Percentiles rank a stretch among this genome's conserved stretches.
Evolutionary conservation across 2,888 invertebrate species (phyloP).

Genomic region (Drosophila acutilabella): DNA sequence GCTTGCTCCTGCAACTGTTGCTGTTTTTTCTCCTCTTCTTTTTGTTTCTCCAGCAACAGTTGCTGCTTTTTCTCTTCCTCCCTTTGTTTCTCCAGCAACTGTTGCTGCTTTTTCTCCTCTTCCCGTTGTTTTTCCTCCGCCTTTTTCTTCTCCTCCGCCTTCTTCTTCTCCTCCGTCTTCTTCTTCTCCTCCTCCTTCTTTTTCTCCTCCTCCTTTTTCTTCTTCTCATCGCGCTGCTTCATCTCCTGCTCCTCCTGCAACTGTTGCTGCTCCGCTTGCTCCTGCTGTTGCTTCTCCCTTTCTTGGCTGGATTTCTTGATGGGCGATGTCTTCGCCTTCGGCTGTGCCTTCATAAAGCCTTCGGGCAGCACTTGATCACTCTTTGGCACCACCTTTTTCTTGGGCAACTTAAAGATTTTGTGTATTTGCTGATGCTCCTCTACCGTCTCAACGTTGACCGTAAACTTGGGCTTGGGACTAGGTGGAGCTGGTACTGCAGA

Average conservation of each 20-base stretch:
- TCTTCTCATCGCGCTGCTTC: not conserved
- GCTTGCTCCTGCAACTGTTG: not conserved
- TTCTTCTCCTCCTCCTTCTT: not conserved
- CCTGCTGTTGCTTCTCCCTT: not conserved
- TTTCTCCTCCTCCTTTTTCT: not conserved
- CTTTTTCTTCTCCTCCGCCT: not conserved
- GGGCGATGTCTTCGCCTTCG: conserved; percentile 74
- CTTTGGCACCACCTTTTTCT: conserved; percentile 74
- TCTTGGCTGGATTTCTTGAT: conserved; percentile 49
- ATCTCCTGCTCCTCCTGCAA: not conserved
- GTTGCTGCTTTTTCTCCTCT: not conserved
- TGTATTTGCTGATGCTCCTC: conserved; percentile 83
- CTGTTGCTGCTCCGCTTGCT: not conserved
- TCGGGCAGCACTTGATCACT: conserved; percentile 64
- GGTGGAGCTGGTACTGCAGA: conserved; percentile 25
- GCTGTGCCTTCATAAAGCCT: conserved; percentile 72
- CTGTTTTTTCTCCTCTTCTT: not conserved
- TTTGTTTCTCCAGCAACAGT: not conserved
- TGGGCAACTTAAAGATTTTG: conserved; percentile 83
- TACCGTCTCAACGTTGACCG: conserved; percentile 84
- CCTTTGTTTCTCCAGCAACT: not conserved
- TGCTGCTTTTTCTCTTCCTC: not conserved
- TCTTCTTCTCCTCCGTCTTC: not conserved
- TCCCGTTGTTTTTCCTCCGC: conserved; percentile 25
- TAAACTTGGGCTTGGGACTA: conserved; percentile 82